Evolutionary conservation across 2,888 invertebrate species (phyloP).

Genomic region (Dimorphilus gyrociliatus): DNA sequence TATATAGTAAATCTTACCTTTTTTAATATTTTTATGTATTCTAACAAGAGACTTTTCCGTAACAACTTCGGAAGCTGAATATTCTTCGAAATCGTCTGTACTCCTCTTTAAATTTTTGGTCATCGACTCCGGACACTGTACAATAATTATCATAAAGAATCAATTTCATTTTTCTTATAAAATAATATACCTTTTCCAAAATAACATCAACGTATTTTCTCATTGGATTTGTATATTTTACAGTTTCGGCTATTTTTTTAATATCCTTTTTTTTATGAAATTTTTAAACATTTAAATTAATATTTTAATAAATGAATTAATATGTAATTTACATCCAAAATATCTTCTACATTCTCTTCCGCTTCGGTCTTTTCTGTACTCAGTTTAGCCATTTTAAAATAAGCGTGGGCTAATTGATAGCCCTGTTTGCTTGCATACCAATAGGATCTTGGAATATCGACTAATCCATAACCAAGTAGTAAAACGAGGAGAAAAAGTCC

Average conservation of each 20-base stretch:
- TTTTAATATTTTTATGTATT: conserved; percentile 48
- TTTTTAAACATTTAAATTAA: conserved; percentile 3
- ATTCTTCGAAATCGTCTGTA: too few species aligned
- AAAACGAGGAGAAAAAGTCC: conserved; percentile 83
- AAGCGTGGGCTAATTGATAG: conserved; percentile 64
- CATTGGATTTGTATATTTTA: conserved; percentile 46
- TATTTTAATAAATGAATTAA: too few species aligned
- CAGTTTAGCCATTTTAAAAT: conserved; percentile 82
- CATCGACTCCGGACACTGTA: conserved; percentile 31
- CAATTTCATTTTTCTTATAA: background rate
- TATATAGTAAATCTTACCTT: conserved; percentile 4
- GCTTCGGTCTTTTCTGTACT: conserved; percentile 90
- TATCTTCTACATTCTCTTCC: conserved; percentile 86
- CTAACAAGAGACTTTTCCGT: conserved; percentile 67
- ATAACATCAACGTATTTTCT: conserved; percentile 71
- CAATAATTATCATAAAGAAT: too few species aligned
- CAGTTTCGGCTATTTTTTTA: conserved; percentile 59
- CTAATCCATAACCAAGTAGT: conserved; percentile 77
- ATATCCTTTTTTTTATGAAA: conserved; percentile 48
- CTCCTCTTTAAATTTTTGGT: too few species aligned
- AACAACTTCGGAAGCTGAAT: too few species aligned
- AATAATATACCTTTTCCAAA: conserved; percentile 52
- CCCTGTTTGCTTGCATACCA: conserved; percentile 79
- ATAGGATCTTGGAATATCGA: conserved; percentile 71
- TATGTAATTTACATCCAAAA: conserved; percentile 57